Percentiles rank a stretch among this genome's conserved stretches.
Evolutionary conservation across 1,140 invertebrate genomes (phyloP).

Genomic region (Saccostrea cuccullata): DNA sequence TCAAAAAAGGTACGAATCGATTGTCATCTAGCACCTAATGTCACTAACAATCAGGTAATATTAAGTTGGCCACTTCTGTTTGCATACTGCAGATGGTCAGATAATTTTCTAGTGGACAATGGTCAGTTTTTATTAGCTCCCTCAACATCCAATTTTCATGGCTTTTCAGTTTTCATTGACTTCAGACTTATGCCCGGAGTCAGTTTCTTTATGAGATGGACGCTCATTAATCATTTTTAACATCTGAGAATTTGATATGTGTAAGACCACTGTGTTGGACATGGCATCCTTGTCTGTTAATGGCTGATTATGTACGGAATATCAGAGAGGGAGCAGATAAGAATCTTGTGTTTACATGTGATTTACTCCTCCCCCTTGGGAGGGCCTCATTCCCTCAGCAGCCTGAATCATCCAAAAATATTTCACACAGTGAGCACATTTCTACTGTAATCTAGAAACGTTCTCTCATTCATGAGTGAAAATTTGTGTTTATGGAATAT

Average conservation of each 20-base stretch:
- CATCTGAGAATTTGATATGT: conserved; percentile 10
- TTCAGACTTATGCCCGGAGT: background rate
- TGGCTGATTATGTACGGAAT: background rate
- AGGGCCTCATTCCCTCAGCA: conserved; percentile 19
- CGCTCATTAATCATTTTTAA: conserved; percentile 18
- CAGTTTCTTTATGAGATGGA: background rate
- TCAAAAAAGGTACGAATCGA: background rate
- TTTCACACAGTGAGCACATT: conserved; percentile 3
- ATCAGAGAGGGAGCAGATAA: background rate
- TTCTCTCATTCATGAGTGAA: conserved; percentile 11
- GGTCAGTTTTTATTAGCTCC: background rate
- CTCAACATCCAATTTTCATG: background rate
- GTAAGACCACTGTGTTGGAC: background rate
- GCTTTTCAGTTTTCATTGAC: background rate
- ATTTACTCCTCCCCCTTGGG: conserved; percentile 16
- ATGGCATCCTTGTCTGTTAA: background rate
- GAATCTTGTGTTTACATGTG: conserved; percentile 21
- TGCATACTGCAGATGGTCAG: background rate
- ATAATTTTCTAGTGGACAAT: background rate
- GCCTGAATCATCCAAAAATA: conserved; percentile 33
- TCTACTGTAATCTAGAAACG: background rate
- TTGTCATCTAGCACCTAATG: background rate
- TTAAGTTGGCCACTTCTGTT: background rate
- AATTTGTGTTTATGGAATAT: conserved; percentile 4
- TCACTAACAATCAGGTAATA: background rate